phyloP scores from a whole-genome alignment of 92 coral and sea anemone genomes.

The Isaurus tuberculatus region DNA sequence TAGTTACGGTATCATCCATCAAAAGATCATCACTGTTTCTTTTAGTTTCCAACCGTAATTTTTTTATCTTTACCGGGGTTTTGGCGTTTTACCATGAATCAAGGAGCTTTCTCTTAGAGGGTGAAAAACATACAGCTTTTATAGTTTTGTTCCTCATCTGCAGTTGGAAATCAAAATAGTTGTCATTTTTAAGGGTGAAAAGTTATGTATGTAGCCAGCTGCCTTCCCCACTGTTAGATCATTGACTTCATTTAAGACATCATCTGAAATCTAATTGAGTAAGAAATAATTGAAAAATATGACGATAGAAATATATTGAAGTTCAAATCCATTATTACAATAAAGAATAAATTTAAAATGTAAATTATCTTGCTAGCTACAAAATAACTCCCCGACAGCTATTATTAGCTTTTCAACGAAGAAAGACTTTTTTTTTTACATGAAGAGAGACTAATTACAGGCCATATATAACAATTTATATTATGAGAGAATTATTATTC shows the following conservation, averaged over 20 bases:
- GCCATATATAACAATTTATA: no score
- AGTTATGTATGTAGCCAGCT: background rate
- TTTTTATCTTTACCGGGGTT: constrained; percentile 14
- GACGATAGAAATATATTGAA: background rate
- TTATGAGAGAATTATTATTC: no score
- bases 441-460: no score
- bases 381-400: no score
- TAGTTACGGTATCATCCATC: constrained; percentile 31
- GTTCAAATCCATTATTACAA: background rate
- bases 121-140: constrained; percentile 21
- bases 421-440: no score
- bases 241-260: constrained; percentile 1
- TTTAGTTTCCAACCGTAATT: constrained; percentile 20
- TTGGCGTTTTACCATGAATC: constrained; percentile 14
- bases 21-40: constrained; percentile 16
- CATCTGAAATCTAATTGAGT: constrained; percentile 6
- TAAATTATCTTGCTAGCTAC: no score
- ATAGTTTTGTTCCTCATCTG: background rate
- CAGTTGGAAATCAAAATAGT: constrained; percentile 20
- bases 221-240: constrained; percentile 19
- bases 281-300: constrained; percentile 1
- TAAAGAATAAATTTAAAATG: no score
- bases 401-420: no score
- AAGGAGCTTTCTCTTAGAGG: constrained; percentile 18
- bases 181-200: constrained; percentile 10